phyloP scores from a whole-genome alignment of 2,888 invertebrate species.

The Cephus pulcher region DNA sequence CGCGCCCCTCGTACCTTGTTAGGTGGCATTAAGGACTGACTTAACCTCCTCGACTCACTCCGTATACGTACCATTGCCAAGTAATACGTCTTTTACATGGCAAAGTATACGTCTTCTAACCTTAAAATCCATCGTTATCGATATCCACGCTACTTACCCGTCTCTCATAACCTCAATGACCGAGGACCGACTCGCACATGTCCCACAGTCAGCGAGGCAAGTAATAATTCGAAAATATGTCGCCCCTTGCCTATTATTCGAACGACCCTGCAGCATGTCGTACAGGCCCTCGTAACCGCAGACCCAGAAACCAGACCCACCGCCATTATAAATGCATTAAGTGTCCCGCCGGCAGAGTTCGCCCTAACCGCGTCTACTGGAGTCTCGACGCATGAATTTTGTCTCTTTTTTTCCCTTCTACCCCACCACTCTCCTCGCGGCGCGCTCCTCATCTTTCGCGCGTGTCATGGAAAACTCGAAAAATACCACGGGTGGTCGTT shows the following conservation, averaged over 20 bases:
- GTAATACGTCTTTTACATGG: no score
- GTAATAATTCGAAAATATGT: conserved; percentile 62
- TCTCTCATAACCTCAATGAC: neutral
- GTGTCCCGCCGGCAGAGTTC: conserved; percentile 29
- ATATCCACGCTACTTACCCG: neutral
- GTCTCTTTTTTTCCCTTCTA: neutral
- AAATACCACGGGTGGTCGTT: neutral
- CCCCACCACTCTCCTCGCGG: neutral
- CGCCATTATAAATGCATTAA: conserved; percentile 64
- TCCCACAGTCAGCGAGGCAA: conserved; percentile 47
- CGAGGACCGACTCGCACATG: conserved; percentile 30
- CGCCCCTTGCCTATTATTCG: conserved; percentile 41
- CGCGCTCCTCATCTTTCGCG: neutral
- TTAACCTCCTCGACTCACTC: neutral
- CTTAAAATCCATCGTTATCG: neutral
- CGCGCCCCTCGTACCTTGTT: neutral
- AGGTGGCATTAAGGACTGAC: neutral
- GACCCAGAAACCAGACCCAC: conserved; percentile 49
- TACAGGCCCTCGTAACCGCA: conserved; percentile 46
- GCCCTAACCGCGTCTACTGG: neutral
- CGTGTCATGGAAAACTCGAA: neutral
- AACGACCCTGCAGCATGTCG: conserved; percentile 30
- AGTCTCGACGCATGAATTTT: neutral
- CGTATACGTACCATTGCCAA: neutral
- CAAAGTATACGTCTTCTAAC: neutral